phyloP scores from a whole-genome alignment of 1,140 invertebrate genomes.

The Pristionchus pacificus region DNA sequence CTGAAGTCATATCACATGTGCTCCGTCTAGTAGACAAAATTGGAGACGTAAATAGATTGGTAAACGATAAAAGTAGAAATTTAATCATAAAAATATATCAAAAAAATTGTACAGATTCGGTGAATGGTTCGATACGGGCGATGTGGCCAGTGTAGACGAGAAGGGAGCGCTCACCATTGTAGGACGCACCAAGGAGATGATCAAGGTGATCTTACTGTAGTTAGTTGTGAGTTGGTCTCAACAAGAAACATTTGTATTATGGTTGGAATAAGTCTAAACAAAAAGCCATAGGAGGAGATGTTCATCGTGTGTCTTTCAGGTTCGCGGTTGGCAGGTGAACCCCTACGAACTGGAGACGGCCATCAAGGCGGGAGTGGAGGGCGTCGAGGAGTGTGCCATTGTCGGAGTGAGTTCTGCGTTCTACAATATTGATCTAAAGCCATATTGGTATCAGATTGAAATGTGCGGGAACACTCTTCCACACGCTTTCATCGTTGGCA shows the following conservation, averaged over 20 bases:
- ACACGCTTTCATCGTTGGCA: neutral
- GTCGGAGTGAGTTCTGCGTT: neutral
- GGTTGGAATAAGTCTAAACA: no score
- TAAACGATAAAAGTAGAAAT: no score
- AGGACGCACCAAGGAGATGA: neutral
- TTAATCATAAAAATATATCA: no score
- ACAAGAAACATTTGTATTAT: no score
- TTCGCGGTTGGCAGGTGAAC: neutral
- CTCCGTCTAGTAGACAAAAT: no score
- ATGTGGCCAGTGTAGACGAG: neutral
- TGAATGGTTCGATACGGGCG: neutral
- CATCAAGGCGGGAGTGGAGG: neutral
- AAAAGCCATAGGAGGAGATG: no score
- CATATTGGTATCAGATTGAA: no score
- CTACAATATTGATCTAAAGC: no score
- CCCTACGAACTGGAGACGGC: neutral
- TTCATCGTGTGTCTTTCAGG: no score
- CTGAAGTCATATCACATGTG: no score
- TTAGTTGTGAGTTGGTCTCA: no score
- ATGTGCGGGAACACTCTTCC: neutral
- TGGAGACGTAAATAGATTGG: no score
- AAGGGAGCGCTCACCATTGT: neutral
- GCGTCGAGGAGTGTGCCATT: neutral
- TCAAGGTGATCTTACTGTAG: conserved; percentile 1
- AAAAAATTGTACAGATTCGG: neutral